A percentile compares a stretch with the other conserved stretches of the same genome.
Evolutionary conservation across 2,113 vertebrate species (phyloP).

Genomic region (Cranoglanis bouderius): DNA sequence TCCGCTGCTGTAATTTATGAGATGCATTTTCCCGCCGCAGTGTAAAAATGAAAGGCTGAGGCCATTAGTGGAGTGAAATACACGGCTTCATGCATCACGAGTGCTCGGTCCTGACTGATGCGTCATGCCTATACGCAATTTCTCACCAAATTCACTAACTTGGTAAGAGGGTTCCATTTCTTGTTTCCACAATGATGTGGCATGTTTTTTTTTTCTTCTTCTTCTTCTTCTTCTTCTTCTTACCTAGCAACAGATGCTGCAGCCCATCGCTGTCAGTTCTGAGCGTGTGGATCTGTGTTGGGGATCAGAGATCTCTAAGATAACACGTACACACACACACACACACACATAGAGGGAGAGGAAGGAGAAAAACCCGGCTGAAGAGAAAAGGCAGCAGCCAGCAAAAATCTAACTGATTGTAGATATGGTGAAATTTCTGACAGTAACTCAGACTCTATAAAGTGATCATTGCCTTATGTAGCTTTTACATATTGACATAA

Average conservation of each 20-base stretch:
- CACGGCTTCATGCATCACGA: constrained; percentile 16
- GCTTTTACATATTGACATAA: not conserved
- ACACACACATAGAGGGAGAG: not conserved
- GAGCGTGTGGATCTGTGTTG: not conserved
- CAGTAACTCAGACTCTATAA: not conserved
- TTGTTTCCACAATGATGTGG: constrained; percentile 12
- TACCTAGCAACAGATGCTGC: constrained; percentile 37
- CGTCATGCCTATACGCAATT: not conserved
- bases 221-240: not conserved
- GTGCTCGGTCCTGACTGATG: not conserved
- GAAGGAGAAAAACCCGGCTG: not conserved
- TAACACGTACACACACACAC: constrained; percentile 1
- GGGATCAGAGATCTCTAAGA: not conserved
- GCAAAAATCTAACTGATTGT: not conserved
- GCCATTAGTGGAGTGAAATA: not conserved
- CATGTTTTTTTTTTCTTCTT: not conserved
- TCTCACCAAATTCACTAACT: constrained; percentile 4
- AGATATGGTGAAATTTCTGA: not conserved
- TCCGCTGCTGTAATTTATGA: constrained; percentile 12
- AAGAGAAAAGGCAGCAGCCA: not conserved
- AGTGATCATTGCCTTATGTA: not conserved
- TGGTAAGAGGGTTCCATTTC: constrained; percentile 9
- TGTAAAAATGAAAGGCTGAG: constrained; percentile 16
- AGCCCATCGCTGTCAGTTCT: not conserved
- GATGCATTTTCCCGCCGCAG: not conserved